Evolutionary conservation across 2,888 invertebrate genomes (phyloP).

Genomic region (Eupithecia subumbrata): DNA sequence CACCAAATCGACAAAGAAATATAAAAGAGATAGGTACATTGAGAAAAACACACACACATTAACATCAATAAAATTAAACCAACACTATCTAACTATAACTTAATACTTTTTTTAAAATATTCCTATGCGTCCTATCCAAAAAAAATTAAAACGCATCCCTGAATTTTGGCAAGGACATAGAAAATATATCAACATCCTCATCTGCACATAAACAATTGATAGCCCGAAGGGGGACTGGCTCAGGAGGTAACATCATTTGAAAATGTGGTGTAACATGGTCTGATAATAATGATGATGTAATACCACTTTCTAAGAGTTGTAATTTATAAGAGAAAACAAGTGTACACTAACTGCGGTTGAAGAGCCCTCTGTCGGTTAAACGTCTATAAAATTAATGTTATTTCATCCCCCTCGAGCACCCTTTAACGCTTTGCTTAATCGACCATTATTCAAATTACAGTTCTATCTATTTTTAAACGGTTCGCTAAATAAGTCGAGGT

Average conservation of each 20-base stretch:
- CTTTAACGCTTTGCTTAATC: conserved; percentile 52
- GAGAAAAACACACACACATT: no score
- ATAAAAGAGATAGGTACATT: no score
- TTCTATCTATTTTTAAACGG: conserved; percentile 48
- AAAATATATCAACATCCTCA: no score
- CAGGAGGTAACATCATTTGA: not conserved
- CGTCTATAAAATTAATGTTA: conserved; percentile 59
- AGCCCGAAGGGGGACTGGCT: no score
- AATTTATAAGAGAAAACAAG: conserved; percentile 17
- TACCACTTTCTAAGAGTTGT: not conserved
- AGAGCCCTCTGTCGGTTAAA: conserved; percentile 51
- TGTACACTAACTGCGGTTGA: conserved; percentile 12
- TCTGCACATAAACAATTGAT: no score
- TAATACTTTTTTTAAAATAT: no score
- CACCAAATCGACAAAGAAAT: no score
- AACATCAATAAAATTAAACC: no score
- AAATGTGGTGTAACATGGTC: not conserved
- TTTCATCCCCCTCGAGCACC: conserved; percentile 37
- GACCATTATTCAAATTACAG: conserved; percentile 63
- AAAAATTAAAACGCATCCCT: no score
- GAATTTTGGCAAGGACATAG: no score
- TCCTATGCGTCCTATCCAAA: no score
- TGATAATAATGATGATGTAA: not conserved
- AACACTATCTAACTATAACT: no score
- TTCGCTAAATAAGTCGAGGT: conserved; percentile 39